phyloP scores from a whole-genome alignment of 2,888 invertebrate genomes.

The Megamerina dolium region DNA sequence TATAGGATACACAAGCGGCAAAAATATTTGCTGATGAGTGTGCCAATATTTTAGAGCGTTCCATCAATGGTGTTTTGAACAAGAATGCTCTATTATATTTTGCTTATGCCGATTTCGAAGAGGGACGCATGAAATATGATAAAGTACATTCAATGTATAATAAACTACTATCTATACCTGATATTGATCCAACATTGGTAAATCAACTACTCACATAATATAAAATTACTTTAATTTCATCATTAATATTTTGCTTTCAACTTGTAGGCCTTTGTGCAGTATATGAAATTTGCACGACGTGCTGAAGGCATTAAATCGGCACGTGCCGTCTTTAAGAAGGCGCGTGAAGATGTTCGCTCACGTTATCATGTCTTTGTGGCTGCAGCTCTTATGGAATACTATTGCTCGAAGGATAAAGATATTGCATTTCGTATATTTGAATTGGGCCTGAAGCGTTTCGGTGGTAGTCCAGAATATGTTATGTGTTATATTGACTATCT shows the following conservation, averaged over 20 bases:
- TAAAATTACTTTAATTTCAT: no score
- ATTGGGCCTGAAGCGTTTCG: conserved; percentile 93
- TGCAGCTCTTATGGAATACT: conserved; percentile 98
- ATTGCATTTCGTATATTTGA: conserved; percentile 97
- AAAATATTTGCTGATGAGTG: conserved; percentile 93
- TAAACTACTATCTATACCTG: conserved; percentile 78
- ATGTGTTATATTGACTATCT: conserved; percentile 94
- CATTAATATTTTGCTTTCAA: no score
- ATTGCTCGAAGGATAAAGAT: conserved; percentile 96
- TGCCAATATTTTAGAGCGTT: conserved; percentile 89
- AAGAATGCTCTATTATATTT: conserved; percentile 93
- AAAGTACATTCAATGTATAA: conserved; percentile 95
- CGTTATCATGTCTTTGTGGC: conserved; percentile 93
- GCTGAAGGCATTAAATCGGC: conserved; percentile 98
- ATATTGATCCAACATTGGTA: conserved; percentile 93
- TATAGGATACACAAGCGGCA: conserved; percentile 84
- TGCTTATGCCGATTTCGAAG: conserved; percentile 98
- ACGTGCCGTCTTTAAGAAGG: conserved; percentile 87
- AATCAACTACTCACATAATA: no score
- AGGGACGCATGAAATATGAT: conserved; percentile 90
- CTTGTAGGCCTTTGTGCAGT: conserved; percentile 90
- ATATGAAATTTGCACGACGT: conserved; percentile 96
- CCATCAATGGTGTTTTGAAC: conserved; percentile 81
- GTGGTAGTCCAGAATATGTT: conserved; percentile 91
- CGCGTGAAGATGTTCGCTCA: conserved; percentile 79